Base-by-base conservation (phyloP, 1,140 invertebrate species). In the Sarcophaga bullata region DNA sequence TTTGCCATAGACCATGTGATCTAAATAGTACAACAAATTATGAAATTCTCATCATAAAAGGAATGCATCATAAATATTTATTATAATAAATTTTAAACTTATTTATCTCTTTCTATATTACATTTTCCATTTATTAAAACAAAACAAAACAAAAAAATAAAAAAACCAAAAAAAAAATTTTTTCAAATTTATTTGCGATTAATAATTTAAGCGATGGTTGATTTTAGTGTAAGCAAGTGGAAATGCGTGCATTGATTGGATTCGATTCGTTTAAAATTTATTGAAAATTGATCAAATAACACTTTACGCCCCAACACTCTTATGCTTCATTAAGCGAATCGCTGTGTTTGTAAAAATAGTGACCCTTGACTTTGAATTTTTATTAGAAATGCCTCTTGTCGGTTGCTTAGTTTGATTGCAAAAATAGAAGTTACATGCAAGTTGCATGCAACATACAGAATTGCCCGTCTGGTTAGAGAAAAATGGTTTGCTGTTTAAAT, bases 341-440 rank as follows among this genome's bases (percentile, higher is more conserved):
- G 7, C 8, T 76, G 47, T 49, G 73, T 58, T 58, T 58, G 73
- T 47, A 48, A 58, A 58, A 76, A 48, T 76, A 76, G 47, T 76
- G 73, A 76, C 73, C 73, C 73, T 76, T 76, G 73, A 76, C 73
- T 49, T 76, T 76, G 73, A 76, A 76, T 76, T 76, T 72, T 72
- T 58, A 58, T 58, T 58, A 58, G 54, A 58, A 58, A 58, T 58
- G 54, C 54, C n/a, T 58, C n/a, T 58, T 13, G n/a, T 58, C 54
- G 54, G 54, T 58, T 58, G 54, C 54, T 58, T 58, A n/a, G 25
- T 37, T 37, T n/a, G 54, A n/a, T 58, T 58, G 54, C 54, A n/a
- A n/a, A n/a, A 52, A 15, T 10, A 58, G 52, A 15, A 58, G 54
- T 58, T 58, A 15, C 52, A 13, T 37, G n/a, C 15, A 58, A 3